A percentile compares a stretch with the other conserved stretches of the same genome.
Evolutionary conservation across 2,888 invertebrate genomes (phyloP).

Genomic region (Galerucella calmariensis): DNA sequence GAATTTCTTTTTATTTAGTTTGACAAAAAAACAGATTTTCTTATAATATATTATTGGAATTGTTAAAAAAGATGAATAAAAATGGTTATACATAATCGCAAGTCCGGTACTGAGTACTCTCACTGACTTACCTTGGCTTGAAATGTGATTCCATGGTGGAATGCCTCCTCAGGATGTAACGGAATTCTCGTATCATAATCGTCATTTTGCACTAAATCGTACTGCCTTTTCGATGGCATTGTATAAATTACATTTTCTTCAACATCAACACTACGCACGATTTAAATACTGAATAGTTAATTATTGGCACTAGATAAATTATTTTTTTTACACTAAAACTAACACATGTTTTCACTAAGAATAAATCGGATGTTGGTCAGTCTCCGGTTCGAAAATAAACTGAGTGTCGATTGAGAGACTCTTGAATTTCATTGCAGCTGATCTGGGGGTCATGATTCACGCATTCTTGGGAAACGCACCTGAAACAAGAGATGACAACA

Average conservation of each 20-base stretch:
- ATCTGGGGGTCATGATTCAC: conserved; percentile 49
- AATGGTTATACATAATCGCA: background rate
- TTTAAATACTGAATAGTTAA: conserved; percentile 40
- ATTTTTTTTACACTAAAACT: conserved; percentile 33
- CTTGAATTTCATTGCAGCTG: conserved; percentile 46
- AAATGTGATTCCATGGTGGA: conserved; percentile 96
- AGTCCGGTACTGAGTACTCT: background rate
- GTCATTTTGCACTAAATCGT: conserved; percentile 95
- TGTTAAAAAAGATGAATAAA: no score
- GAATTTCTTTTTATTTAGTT: no score
- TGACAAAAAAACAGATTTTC: no score
- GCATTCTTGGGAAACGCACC: conserved; percentile 35
- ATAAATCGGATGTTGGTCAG: conserved; percentile 37
- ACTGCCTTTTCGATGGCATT: conserved; percentile 90
- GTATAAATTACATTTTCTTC: conserved; percentile 44
- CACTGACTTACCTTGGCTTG: conserved; percentile 97
- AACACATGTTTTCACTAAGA: conserved; percentile 39
- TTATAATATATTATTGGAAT: no score
- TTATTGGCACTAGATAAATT: conserved; percentile 42
- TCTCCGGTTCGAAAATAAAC: conserved; percentile 42
- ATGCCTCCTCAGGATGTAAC: conserved; percentile 96
- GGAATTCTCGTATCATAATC: conserved; percentile 96
- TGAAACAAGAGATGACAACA: conserved; percentile 35
- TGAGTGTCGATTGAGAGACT: conserved; percentile 37
- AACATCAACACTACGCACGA: conserved; percentile 36